Evolutionary conservation across 2,113 vertebrate species (phyloP), one percentile per base, ranked within the genome.

Genomic region (Macrotus californicus): DNA sequence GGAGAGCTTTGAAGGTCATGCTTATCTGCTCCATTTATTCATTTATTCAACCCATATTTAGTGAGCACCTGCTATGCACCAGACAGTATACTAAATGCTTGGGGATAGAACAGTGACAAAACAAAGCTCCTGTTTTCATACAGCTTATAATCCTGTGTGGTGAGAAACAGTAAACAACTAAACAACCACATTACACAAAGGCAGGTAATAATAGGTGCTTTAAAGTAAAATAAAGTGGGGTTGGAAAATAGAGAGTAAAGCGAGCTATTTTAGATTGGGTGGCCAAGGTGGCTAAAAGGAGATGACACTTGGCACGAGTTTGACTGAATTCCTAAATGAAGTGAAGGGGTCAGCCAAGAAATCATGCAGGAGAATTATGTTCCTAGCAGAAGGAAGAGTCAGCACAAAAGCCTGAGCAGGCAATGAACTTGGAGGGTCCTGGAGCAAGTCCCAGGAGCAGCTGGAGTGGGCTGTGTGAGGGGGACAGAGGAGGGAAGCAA

Each of bases 371-470:
- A 79, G 64, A 50, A 39, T 26, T 36, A 13, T 15, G 34, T n/a
- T 36, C 36, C 69, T 48, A 41, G 79, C 22, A 13, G 46, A 76
- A 41, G 56, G 4, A 36, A 43, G 3, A 29, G 10, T 72, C 36
- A 59, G 39, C n/a, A 6, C 48, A 52, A n/a, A 76, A 34, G 15
- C 9, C 64, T 46, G 79, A 31, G 41, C 59, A 24, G 50, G 48
- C 0, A 0, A n/a, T 46, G 22, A n/a, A n/a, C 4, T 1, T n/a
- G 41, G 69, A 41, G 8, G 48, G 31, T n/a, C 34, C 34, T 12
- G 7, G 54, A 64, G 31, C 12, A 46, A 91, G 34, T n/a, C 26
- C 46, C 7, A 0, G 21, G 70, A 1, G 1, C 15, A 31, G 43
- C 46, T 43, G 34, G 39, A 31, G 14, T 11, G 13, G 64, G 50